These are phyloP conservation scores for Cheilosia impressa DNA, from an alignment of 2,888 invertebrate genomes.

Conservation along the genomic window DNA sequence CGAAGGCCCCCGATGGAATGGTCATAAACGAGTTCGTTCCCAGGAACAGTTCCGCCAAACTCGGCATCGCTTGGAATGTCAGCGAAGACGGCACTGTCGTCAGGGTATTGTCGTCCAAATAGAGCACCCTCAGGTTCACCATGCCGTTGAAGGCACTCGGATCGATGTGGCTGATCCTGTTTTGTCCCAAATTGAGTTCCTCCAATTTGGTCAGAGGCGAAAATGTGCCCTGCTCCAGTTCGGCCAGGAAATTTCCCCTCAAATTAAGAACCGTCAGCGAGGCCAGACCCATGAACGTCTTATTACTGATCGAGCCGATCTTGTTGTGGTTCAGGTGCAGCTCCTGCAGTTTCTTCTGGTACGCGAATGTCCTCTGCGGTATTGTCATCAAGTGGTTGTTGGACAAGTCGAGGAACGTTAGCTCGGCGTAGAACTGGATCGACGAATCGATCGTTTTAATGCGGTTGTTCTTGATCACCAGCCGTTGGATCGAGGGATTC, in stretches of 20 bases:
- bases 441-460: slow-evolving; percentile 95
- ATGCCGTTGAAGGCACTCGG: slow-evolving; percentile 90
- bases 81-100: slow-evolving; percentile 90
- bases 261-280: slow-evolving; percentile 92
- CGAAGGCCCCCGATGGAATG: slow-evolving; percentile 91
- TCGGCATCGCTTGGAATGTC: slow-evolving; percentile 88
- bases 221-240: slow-evolving; percentile 90
- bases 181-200: slow-evolving; percentile 93
- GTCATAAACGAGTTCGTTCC: slow-evolving; percentile 92
- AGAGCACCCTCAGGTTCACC: slow-evolving; percentile 90
- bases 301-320: slow-evolving; percentile 91
- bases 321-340: slow-evolving; percentile 93
- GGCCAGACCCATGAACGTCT: slow-evolving; percentile 91
- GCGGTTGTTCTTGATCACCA: slow-evolving; percentile 92
- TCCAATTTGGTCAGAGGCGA: slow-evolving; percentile 90
- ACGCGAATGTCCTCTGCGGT: slow-evolving; percentile 90
- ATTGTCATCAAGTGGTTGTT: slow-evolving; percentile 93
- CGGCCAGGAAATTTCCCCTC: slow-evolving; percentile 92
- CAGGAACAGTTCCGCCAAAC: slow-evolving; percentile 92
- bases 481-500: slow-evolving; percentile 94
- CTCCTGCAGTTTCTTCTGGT: slow-evolving; percentile 92
- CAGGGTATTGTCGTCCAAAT: slow-evolving; percentile 93
- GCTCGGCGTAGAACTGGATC: slow-evolving; percentile 93
- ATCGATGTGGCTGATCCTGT: slow-evolving; percentile 92
- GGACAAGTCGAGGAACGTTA: slow-evolving; percentile 93